Conservation (phyloP, 2,888 invertebrate genomes). For the Seira musarum region DNA sequence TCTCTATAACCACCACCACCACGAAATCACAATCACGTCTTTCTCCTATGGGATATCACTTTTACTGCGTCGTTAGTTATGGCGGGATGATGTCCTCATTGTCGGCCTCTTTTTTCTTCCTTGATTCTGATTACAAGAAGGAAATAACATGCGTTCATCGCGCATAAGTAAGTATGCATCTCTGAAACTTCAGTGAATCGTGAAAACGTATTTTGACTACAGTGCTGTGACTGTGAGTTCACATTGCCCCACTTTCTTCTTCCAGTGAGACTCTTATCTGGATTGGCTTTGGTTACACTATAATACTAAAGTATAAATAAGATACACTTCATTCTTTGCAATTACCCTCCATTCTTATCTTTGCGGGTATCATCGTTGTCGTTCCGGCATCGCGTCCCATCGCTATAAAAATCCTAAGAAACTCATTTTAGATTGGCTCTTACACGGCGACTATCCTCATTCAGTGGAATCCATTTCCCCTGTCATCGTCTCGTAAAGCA, state of each 20-base stretch:
- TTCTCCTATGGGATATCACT: neutral
- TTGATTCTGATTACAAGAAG: neutral
- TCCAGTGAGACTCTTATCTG: too few species aligned
- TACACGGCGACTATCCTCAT: neutral
- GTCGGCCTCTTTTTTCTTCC: neutral
- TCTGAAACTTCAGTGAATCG: too few species aligned
- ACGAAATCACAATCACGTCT: neutral
- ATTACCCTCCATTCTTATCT: neutral
- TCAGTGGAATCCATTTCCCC: neutral
- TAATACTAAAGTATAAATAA: neutral
- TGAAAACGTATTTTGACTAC: too few species aligned
- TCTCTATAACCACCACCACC: too few species aligned
- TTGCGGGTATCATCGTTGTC: too few species aligned
- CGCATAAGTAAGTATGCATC: too few species aligned
- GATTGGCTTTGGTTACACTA: too few species aligned
- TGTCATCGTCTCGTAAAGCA: conserved; percentile 16
- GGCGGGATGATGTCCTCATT: neutral
- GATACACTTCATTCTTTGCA: neutral
- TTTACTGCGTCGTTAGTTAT: neutral
- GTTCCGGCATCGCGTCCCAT: neutral
- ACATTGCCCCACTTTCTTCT: neutral
- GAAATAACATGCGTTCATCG: too few species aligned
- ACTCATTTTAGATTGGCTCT: neutral
- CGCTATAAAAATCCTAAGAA: neutral
- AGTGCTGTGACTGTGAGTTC: too few species aligned